Base-by-base conservation (phyloP, 2,888 invertebrate genomes). In the Campaea margaritaria region DNA sequence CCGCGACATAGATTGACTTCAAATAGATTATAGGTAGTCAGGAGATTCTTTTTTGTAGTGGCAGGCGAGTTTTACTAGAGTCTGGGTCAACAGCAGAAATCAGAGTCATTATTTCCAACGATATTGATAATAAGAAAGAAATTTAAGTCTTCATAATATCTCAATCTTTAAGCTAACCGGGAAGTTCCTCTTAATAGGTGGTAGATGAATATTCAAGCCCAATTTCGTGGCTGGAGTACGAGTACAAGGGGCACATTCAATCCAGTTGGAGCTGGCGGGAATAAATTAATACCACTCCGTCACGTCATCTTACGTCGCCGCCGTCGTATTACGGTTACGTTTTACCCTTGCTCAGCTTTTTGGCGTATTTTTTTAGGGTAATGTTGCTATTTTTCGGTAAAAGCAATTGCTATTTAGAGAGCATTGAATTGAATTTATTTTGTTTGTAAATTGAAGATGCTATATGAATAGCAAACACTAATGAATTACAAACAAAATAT, bases 221-320 rank as follows among this genome's bases (percentile, higher is more conserved):
- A 67, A 74, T 74, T 72, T 68, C 64, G 67, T 61, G 57, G 64
- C 48, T 65, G 36, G 62, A 64, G 62, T 21, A 5, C 21, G 3
- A n/a, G n/a, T 64, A 65, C 49, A 68, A 74, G 69, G 62, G 64
- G 56, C 65, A 67, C 67, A 74, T 76, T 73, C 69, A 75, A 74
- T 74, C 76, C 72, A 14, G 39, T 28, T 21, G 31, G 58, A n/a
- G 62, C 69, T 61, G 62, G 66, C 58, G 53, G 16, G 68, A 74
- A 79, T 79, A 76, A 80, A 81, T 81, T 78, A 75, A 74, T 66
- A 73, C 62, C 70, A 66, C 74, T 76, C 69, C 73, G 71, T 75
- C 72, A 72, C 61, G 68, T 67, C 74, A 72, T 78, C 73, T 74
- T 68, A 69, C 64, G 65, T 64, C 73, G 69, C 73, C 68, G 31